Evolutionary conservation across 2,888 invertebrate genomes (phyloP), one percentile per base, ranked within the genome.

Genomic region (Steromphala cineraria): DNA sequence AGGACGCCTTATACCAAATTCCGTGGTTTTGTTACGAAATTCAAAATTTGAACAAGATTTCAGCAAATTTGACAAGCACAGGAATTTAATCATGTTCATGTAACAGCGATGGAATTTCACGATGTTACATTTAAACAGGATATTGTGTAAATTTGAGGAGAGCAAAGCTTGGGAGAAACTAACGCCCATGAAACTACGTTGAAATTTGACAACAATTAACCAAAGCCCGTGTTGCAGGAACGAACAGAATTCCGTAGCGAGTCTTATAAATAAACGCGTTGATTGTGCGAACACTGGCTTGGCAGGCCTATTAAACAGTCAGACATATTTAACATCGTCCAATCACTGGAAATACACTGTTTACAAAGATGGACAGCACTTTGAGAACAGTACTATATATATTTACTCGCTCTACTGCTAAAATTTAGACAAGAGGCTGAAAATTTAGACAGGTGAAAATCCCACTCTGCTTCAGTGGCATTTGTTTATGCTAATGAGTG

Each of bases 401-500:
- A 71, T 71, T 71, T 71, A 71, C 40, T 19, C 19, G 40, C 40
- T 15, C 28, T 71, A 36, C 31, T 36, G 28, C 36, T 19, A 71
- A 71, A 31, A 36, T 31, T 71, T 36, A 36, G 36, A 19, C 19
- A 19, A 71, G 40, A 36, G 71, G 31, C 36, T 19, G 31, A 67
- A 13, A 56, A 78, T 78, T 62, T 78, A 62, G 62, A 67, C 78
- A 78, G 78, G 78, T 78, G 78, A 67, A 24, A 31, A 19, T 8
- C 31, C 40, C 40, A 21, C 78, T 52, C 28, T 67, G 19, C 24
- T 24, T n/a, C 21, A 52, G 62, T 78, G 78, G 67, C 78, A 78
- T 78, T 78, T 78, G 78, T 78, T 78, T 78, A 78, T 78, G 62
- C 78, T 36, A 67, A 78, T 78, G 24, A 24, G 71, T 71, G 71